phyloP scores from a whole-genome alignment of 1,140 invertebrate genomes.

The Heliconius congener region DNA sequence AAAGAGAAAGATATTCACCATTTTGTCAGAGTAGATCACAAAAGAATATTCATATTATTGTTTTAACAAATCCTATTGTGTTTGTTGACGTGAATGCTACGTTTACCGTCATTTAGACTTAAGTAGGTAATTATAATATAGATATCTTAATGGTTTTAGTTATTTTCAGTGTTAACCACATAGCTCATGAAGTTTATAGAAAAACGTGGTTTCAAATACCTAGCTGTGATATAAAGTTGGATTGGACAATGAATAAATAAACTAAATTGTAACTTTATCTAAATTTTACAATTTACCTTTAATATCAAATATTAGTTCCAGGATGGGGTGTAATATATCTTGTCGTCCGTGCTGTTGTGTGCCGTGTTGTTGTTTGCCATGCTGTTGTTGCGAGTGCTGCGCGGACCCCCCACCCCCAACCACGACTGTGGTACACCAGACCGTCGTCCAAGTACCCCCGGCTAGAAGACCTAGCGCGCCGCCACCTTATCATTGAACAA shows the following conservation, averaged over 20 bases:
- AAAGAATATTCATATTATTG: not conserved
- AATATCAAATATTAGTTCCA: slow-evolving; percentile 43
- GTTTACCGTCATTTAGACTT: not conserved
- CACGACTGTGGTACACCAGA: slow-evolving; percentile 53
- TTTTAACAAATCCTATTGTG: not conserved
- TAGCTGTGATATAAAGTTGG: not conserved
- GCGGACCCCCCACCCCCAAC: slow-evolving; percentile 44
- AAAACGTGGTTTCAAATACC: not conserved
- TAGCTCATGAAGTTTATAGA: not conserved
- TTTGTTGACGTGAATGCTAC: not conserved
- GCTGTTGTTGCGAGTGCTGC: slow-evolving; percentile 59
- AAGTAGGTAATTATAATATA: not conserved
- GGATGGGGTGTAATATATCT: slow-evolving; percentile 73
- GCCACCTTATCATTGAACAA: slow-evolving; percentile 37
- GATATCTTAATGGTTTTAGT: not conserved
- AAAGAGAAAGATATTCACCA: not conserved
- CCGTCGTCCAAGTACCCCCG: slow-evolving; percentile 41
- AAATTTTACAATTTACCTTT: not conserved
- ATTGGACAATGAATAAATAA: not conserved
- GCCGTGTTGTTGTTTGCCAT: slow-evolving; percentile 54
- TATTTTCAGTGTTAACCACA: not conserved
- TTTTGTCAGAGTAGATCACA: slow-evolving; percentile 1
- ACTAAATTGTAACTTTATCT: not conserved
- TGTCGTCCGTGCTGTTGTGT: slow-evolving; percentile 71
- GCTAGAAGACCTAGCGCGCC: slow-evolving; percentile 31